Conservation (phyloP, 1,140 invertebrate species). For the Aphelinus certus region DNA sequence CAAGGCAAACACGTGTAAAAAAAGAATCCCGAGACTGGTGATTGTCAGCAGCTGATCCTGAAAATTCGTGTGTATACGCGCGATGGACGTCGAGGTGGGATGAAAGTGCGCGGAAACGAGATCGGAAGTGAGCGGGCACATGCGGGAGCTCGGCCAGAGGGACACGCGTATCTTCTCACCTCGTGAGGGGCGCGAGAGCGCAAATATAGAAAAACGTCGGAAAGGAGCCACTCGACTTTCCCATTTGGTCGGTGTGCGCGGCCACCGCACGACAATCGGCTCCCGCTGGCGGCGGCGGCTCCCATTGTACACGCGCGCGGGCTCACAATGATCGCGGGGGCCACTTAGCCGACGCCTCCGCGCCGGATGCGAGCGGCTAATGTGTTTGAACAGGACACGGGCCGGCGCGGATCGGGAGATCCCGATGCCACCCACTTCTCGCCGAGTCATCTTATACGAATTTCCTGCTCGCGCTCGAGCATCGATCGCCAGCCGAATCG, state of each 20-base stretch:
- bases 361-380: conserved; percentile 56
- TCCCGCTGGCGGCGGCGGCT: conserved; percentile 21
- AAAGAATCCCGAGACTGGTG: too few relatives aligned
- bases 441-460: conserved; percentile 7
- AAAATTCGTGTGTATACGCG: too few relatives aligned
- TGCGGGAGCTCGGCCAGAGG: too few relatives aligned
- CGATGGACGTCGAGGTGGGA: too few relatives aligned
- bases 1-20: too few relatives aligned
- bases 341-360: conserved; percentile 49
- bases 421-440: background rate
- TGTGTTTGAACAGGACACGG: conserved; percentile 57
- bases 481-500: too few relatives aligned
- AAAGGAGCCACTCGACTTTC: conserved; percentile 49
- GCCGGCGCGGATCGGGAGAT: conserved; percentile 9
- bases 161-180: background rate
- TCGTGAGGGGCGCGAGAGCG: background rate
- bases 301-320: too few relatives aligned
- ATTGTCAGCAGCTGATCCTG: too few relatives aligned
- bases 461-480: conserved; percentile 8
- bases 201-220: conserved; percentile 18
- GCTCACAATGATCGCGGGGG: conserved; percentile 45
- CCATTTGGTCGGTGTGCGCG: conserved; percentile 48
- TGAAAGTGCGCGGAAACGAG: background rate
- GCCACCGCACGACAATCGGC: conserved; percentile 33
- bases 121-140: background rate